Evolutionary conservation across 2,888 invertebrate genomes (phyloP).

Genomic region (Drosophila prolongata): DNA sequence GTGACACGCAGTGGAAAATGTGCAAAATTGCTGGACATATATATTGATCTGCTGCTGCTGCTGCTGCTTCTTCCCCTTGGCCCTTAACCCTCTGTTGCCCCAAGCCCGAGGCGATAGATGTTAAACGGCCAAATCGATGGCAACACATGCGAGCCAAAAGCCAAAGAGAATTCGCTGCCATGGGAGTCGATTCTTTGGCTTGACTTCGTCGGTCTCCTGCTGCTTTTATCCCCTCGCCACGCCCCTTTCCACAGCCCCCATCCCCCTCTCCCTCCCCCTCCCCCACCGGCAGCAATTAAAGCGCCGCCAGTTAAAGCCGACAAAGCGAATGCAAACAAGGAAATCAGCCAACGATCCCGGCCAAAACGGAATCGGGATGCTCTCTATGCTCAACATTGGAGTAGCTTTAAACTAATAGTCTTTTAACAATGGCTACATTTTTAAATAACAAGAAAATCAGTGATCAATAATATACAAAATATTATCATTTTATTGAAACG

Average conservation of each 20-base stretch:
- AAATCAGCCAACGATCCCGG: neutral
- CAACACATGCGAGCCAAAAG: conserved; percentile 62
- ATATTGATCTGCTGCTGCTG: conserved; percentile 56
- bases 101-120: conserved; percentile 67
- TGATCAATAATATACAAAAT: too few relatives aligned
- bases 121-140: conserved; percentile 78
- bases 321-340: conserved; percentile 53
- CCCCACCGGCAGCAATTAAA: conserved; percentile 38
- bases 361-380: conserved; percentile 4
- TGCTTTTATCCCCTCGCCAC: conserved; percentile 3
- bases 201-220: conserved; percentile 28
- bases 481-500: too few relatives aligned
- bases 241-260: neutral
- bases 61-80: neutral
- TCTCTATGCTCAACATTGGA: neutral
- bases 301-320: conserved; percentile 44
- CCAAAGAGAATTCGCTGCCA: conserved; percentile 18
- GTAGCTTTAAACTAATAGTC: too few relatives aligned
- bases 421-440: too few relatives aligned
- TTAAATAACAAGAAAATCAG: too few relatives aligned
- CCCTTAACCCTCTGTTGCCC: conserved; percentile 29
- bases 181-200: conserved; percentile 26
- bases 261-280: neutral
- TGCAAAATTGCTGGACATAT: conserved; percentile 71
- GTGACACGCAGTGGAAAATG: conserved; percentile 73